Conservation (phyloP, 2,888 invertebrate genomes). For the Apamea anceps region DNA sequence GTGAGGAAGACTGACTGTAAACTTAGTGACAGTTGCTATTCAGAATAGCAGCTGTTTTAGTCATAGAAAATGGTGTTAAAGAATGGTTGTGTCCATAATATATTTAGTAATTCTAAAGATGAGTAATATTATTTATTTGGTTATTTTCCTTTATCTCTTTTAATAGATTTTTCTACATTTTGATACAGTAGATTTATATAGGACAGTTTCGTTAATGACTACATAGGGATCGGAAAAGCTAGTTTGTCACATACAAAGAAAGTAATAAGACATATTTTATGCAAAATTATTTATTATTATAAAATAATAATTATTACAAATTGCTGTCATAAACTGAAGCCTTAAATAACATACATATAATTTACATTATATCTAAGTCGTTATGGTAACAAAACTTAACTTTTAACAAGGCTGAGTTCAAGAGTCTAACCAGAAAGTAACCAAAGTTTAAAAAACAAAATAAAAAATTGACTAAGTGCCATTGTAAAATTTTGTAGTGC, state of each 20-base stretch:
- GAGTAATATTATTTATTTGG: constrained; percentile 16
- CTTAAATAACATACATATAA: constrained; percentile 60
- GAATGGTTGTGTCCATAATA: constrained; percentile 45
- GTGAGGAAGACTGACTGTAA: constrained; percentile 53
- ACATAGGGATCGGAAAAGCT: background rate
- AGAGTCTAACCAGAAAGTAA: constrained; percentile 79
- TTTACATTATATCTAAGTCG: constrained; percentile 52
- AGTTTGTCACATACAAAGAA: background rate
- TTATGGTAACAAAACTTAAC: constrained; percentile 67
- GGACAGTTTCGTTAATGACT: background rate
- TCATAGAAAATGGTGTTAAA: constrained; percentile 28
- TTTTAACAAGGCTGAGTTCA: constrained; percentile 78
- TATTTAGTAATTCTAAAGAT: constrained; percentile 14
- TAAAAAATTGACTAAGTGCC: background rate
- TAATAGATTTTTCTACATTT: background rate
- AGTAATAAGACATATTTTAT: constrained; percentile 8
- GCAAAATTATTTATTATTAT: constrained; percentile 66
- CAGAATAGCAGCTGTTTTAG: constrained; percentile 17
- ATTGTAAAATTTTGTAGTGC: constrained; percentile 1
- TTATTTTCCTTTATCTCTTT: background rate
- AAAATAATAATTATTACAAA: constrained; percentile 61
- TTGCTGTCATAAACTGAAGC: constrained; percentile 48
- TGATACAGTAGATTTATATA: background rate
- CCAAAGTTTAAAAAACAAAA: background rate
- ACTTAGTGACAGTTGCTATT: constrained; percentile 9